These are phyloP conservation scores for Tenthredo notha DNA, from an alignment of 2,888 invertebrate genomes.

Conservation along the genomic window DNA sequence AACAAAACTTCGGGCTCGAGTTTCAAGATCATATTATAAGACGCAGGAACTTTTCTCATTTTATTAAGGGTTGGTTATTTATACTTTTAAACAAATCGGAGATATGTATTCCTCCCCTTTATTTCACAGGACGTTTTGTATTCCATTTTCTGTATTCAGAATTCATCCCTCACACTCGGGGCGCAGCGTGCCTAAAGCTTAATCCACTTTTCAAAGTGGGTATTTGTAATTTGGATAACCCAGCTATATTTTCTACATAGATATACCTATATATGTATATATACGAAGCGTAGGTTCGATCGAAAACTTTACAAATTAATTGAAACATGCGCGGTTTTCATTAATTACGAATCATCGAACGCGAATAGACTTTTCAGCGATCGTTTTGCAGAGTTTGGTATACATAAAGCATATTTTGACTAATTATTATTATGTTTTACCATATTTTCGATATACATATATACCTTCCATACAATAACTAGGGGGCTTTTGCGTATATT, in stretches of 20 bases:
- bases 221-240: not conserved
- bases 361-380: not conserved
- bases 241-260: not conserved
- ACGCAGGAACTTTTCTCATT: not conserved
- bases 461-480: not conserved
- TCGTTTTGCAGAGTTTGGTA: not conserved
- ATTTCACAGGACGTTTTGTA: not conserved
- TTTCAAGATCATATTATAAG: not conserved
- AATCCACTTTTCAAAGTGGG: not conserved
- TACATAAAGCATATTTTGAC: no score
- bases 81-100: not conserved
- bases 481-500: not conserved
- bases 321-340: slow-evolving; percentile 4
- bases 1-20: not conserved
- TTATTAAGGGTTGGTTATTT: not conserved
- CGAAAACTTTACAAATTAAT: slow-evolving; percentile 44
- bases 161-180: not conserved
- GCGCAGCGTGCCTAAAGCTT: not conserved
- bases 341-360: slow-evolving; percentile 44
- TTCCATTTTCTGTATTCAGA: not conserved
- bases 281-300: slow-evolving; percentile 51
- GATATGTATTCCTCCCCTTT: not conserved
- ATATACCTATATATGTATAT: not conserved
- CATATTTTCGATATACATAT: not conserved
- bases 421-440: no score